Evolutionary conservation across 2,888 invertebrate genomes (phyloP).

Genomic region (Drosophila paucipuncta): DNA sequence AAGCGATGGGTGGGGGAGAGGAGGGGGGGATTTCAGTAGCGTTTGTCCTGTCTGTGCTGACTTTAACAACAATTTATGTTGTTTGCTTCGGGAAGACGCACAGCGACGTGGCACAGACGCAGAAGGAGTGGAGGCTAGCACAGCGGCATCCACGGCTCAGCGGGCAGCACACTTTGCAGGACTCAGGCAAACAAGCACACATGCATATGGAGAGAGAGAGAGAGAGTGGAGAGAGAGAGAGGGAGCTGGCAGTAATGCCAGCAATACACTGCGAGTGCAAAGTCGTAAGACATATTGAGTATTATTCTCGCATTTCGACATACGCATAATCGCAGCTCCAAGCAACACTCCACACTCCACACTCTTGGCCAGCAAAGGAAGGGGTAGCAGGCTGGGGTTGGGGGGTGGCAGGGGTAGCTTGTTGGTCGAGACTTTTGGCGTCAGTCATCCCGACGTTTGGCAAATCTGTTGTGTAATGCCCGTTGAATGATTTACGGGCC

Average conservation of each 20-base stretch:
- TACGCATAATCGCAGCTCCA: slow-evolving; percentile 30
- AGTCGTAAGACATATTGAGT: slow-evolving; percentile 52
- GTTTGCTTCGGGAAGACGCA: slow-evolving; percentile 68
- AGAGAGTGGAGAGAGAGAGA: no score
- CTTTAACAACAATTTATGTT: slow-evolving; percentile 78
- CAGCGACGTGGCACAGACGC: slow-evolving; percentile 21
- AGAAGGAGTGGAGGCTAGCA: slow-evolving; percentile 21
- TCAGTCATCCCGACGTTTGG: slow-evolving; percentile 21
- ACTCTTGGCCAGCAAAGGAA: not conserved
- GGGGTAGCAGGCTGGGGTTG: not conserved
- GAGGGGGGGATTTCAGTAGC: slow-evolving; percentile 38
- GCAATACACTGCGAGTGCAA: slow-evolving; percentile 52
- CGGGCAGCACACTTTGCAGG: slow-evolving; percentile 31
- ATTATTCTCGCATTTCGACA: slow-evolving; percentile 50
- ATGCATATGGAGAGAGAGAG: not conserved
- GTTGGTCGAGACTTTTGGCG: slow-evolving; percentile 19
- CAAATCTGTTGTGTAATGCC: slow-evolving; percentile 38
- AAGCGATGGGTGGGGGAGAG: slow-evolving; percentile 3
- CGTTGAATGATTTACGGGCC: slow-evolving; percentile 50
- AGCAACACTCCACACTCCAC: no score
- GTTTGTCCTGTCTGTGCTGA: slow-evolving; percentile 69
- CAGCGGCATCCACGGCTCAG: slow-evolving; percentile 32
- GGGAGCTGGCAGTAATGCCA: slow-evolving; percentile 25
- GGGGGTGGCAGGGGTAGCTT: not conserved
- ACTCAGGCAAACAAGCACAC: slow-evolving; percentile 5